Base-by-base conservation (phyloP, 1,140 invertebrate species). In the Pogonomyrmex californicus region DNA sequence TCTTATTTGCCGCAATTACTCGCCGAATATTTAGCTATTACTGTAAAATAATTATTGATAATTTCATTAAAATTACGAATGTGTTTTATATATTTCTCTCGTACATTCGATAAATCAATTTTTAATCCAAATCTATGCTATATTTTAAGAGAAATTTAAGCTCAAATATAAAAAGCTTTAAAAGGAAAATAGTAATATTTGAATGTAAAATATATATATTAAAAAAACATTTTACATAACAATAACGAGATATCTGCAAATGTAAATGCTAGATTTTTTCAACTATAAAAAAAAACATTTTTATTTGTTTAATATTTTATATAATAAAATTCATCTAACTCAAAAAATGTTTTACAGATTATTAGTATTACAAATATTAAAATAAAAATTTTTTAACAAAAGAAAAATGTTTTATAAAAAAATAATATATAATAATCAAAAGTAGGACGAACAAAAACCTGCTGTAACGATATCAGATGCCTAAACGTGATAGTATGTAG, bases 61-160 rank as follows among this genome's bases (percentile, higher is more conserved):
- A 54, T 73, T 73, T 36, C 33, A 73, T 73, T 73, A 54, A 54
- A 36, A 73, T 6, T 54, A 5, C 30, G 38, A 68, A 73, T 73
- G 17, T 33, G n/a, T 38, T 41, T 14, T n/a, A 23, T 9, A 54
- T 56, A 41, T 58, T 56, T 75, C n/a, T 75, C n/a, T 75, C 36
- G 2, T 54, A 14, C 36, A 4, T 56, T n/a, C 33, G 17, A 36
- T 73, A 75, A 38, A 75, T 5, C 12, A 41, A 56, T n/a, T 62
- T 54, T n/a, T 41, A 54, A 38, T 54, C 17, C 4, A 17, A 0
- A 17, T 23, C 33, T 38, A 75, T n/a, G 17, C 30, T 58, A 56
- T 75, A 51, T 1, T 41, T 56, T 17, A 5, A 17, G 33, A 6
- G 30, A 73, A 70, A 36, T 9, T 49, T 9, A 70, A 70, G 47